Evolutionary conservation across 2,113 vertebrate species (phyloP).

Genomic region (Ivindomyrus marchei): DNA sequence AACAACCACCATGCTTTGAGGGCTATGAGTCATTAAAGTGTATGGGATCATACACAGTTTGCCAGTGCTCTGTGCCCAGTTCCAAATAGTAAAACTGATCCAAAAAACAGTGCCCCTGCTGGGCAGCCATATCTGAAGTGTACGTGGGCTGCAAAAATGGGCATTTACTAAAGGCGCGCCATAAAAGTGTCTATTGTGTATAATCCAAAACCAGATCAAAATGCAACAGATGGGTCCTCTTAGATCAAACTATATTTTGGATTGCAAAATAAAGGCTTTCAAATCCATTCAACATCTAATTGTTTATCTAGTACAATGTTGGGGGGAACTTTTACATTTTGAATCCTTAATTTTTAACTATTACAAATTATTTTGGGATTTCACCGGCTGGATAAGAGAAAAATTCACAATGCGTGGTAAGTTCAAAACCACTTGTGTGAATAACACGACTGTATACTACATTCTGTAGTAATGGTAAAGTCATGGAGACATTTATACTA

Average conservation of each 20-base stretch:
- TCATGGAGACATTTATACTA: background rate
- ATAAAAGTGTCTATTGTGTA: conserved; percentile 54
- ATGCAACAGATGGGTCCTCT: conserved; percentile 39
- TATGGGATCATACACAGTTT: background rate
- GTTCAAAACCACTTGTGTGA: no score
- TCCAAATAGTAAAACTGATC: background rate
- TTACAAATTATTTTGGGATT: background rate
- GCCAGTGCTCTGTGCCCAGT: background rate
- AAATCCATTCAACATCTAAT: background rate
- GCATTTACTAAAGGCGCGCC: conserved; percentile 62
- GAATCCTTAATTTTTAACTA: background rate
- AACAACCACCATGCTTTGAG: background rate
- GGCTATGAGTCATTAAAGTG: background rate
- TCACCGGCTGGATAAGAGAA: background rate
- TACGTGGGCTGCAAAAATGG: conserved; percentile 78
- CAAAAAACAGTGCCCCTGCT: conserved; percentile 66
- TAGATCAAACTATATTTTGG: background rate
- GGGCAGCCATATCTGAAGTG: conserved; percentile 72
- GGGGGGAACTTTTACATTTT: background rate
- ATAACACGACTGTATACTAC: no score
- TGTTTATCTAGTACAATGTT: background rate
- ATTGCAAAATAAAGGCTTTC: background rate
- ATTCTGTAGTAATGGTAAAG: no score
- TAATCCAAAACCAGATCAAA: conserved; percentile 23
- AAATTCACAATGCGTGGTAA: background rate